phyloP scores from a whole-genome alignment of 1,140 invertebrate genomes.

The Drosophila murphyi region DNA sequence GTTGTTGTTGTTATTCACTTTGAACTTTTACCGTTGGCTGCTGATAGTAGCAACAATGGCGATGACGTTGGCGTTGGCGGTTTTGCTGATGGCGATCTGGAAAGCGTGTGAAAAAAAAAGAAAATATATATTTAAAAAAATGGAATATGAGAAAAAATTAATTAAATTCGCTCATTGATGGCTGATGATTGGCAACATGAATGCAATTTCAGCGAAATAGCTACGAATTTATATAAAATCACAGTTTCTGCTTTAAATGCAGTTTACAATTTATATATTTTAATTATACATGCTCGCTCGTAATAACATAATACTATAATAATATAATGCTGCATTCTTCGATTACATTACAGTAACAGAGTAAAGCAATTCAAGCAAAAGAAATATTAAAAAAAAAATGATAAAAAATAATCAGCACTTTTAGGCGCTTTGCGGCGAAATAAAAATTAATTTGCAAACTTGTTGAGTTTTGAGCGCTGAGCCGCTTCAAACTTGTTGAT shows the following conservation, averaged over 20 bases:
- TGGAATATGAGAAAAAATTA: background rate
- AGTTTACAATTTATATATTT: background rate
- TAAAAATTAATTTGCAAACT: constrained; percentile 21
- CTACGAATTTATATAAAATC: constrained; percentile 15
- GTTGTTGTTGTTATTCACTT: constrained; percentile 21
- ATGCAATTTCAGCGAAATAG: constrained; percentile 18
- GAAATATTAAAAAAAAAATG: too few relatives aligned
- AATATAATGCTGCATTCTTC: background rate
- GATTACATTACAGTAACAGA: background rate
- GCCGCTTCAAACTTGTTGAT: constrained; percentile 22
- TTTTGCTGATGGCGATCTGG: constrained; percentile 27
- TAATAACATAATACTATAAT: background rate
- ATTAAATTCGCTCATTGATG: constrained; percentile 1
- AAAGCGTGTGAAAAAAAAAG: constrained; percentile 14
- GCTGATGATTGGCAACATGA: constrained; percentile 18
- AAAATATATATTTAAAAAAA: constrained; percentile 5
- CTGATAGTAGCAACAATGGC: constrained; percentile 13
- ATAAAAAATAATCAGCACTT: background rate
- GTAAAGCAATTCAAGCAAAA: background rate
- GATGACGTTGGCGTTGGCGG: constrained; percentile 20
- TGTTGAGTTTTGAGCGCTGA: constrained; percentile 29
- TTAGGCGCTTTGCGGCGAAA: background rate
- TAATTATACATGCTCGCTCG: background rate
- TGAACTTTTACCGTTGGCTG: constrained; percentile 47
- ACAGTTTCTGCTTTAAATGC: background rate